phyloP scores from a whole-genome alignment of 2,113 vertebrate species.

The Trogon surrucura region DNA sequence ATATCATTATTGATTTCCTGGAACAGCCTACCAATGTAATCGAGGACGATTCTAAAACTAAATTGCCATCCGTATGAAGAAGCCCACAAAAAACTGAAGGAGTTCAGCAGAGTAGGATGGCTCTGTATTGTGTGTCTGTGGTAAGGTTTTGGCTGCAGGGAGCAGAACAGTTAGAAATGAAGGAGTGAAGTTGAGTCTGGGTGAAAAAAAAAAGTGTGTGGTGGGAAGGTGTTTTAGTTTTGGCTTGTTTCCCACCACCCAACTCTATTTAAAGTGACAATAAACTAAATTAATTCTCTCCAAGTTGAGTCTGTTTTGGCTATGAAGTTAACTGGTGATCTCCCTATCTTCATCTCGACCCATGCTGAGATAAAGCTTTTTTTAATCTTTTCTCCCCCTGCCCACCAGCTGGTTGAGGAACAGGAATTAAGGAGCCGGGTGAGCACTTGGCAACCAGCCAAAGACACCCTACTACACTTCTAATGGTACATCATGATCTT shows the following conservation, averaged over 20 bases:
- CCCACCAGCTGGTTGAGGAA: neutral
- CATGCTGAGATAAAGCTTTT: neutral
- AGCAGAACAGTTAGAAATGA: neutral
- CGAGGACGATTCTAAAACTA: neutral
- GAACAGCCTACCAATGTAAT: neutral
- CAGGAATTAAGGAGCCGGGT: neutral
- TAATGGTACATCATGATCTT: neutral
- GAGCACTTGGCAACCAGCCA: neutral
- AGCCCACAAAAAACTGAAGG: neutral
- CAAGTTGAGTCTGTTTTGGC: neutral
- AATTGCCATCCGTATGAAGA: neutral
- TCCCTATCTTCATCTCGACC: neutral
- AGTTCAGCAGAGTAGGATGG: neutral
- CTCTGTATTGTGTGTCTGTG: neutral
- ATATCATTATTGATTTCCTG: neutral
- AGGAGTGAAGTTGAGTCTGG: neutral
- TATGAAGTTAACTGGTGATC: neutral
- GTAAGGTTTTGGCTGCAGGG: neutral
- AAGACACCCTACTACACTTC: neutral
- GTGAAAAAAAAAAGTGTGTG: neutral
- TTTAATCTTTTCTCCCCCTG: rapidly evolving
- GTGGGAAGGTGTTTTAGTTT: neutral
- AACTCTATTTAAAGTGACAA: neutral
- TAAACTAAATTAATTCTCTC: neutral
- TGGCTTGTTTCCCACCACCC: neutral